Conservation (phyloP, 2,797 vertebrate species). For the Neopelma chrysocephalum region DNA sequence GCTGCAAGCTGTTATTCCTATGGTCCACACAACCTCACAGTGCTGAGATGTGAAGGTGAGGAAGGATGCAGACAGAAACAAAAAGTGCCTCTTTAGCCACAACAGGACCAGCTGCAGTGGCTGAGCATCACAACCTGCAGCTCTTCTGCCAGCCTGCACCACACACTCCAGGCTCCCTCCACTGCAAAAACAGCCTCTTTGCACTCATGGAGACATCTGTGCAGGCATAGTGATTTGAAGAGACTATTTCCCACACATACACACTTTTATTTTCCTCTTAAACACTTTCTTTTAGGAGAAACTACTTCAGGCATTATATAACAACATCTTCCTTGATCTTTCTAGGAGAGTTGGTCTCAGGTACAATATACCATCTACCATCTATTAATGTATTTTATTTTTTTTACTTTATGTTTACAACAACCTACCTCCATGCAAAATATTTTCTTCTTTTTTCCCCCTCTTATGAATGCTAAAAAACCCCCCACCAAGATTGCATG, state of each 20-base stretch:
- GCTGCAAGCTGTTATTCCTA: rapidly evolving
- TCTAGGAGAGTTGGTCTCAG: background rate
- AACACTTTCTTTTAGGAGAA: background rate
- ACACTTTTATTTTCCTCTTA: background rate
- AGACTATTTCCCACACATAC: background rate
- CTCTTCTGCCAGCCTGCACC: background rate
- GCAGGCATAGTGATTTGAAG: background rate
- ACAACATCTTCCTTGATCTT: background rate
- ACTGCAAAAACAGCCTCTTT: rapidly evolving
- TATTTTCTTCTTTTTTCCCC: background rate
- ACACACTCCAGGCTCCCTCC: rapidly evolving
- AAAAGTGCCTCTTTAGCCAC: background rate
- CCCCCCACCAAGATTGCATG: background rate
- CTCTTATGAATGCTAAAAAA: background rate
- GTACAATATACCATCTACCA: background rate
- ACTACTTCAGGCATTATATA: background rate
- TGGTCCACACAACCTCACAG: rapidly evolving
- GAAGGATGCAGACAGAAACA: background rate
- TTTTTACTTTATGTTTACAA: background rate
- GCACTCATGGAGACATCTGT: background rate
- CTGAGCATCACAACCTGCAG: background rate
- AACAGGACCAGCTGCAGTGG: rapidly evolving
- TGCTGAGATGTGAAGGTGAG: background rate
- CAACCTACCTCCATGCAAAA: background rate
- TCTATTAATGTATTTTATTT: background rate